phyloP scores from a whole-genome alignment of 2,113 vertebrate species.

The Bubo bubo region DNA sequence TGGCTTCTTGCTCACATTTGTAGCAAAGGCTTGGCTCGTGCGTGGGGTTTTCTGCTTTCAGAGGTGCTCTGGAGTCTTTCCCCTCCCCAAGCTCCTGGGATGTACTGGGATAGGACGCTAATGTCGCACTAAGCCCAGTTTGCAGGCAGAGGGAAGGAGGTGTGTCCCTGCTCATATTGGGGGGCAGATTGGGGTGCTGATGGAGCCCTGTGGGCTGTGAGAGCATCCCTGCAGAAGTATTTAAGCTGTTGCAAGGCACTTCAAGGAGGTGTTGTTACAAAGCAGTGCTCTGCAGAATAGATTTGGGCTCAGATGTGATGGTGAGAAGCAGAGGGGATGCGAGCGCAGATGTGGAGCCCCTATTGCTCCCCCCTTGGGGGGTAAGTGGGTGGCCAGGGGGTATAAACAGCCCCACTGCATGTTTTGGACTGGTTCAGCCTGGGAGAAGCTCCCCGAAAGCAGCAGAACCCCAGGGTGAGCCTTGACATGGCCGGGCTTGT shows the following conservation, averaged over 20 bases:
- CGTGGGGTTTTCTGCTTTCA: background rate
- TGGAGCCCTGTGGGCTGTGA: background rate
- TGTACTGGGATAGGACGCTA: background rate
- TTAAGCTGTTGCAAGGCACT: background rate
- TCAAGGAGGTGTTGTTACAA: background rate
- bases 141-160: background rate
- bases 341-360: background rate
- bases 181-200: background rate
- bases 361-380: background rate
- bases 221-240: constrained; percentile 22
- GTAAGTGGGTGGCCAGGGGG: background rate
- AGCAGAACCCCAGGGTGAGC: background rate
- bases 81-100: fast-evolving
- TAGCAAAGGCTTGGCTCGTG: background rate
- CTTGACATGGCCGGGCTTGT: fast-evolving
- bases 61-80: background rate
- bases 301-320: background rate
- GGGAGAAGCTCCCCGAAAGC: background rate
- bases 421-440: background rate
- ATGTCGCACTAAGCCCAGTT: background rate
- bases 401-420: fast-evolving
- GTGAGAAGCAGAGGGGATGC: background rate
- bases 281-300: constrained; percentile 52
- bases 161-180: background rate
- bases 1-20: background rate